phyloP scores from a whole-genome alignment of 2,888 invertebrate species.

The Trimorus sp. region DNA sequence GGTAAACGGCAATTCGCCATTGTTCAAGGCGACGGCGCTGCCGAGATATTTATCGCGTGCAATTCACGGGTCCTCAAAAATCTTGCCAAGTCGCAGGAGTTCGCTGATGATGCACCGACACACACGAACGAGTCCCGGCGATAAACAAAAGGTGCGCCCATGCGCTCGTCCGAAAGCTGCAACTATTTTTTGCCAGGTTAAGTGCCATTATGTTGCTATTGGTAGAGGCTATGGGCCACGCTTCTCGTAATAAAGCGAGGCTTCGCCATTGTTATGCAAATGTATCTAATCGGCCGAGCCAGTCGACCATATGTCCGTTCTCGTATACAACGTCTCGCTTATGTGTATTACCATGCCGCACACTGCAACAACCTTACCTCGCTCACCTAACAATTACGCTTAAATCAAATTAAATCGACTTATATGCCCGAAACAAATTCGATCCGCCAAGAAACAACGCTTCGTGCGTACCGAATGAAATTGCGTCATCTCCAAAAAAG shows the following conservation, averaged over 20 bases:
- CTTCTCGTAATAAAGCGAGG: slow-evolving; percentile 76
- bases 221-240: slow-evolving; percentile 74
- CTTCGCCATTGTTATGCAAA: slow-evolving; percentile 80
- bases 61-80: slow-evolving; percentile 68
- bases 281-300: slow-evolving; percentile 81
- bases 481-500: too few species aligned
- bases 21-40: slow-evolving; percentile 67
- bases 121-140: slow-evolving; percentile 62
- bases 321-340: slow-evolving; percentile 65
- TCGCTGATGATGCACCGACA: slow-evolving; percentile 67
- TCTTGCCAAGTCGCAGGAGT: slow-evolving; percentile 62
- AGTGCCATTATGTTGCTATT: slow-evolving; percentile 77
- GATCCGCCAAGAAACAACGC: too few species aligned
- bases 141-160: slow-evolving; percentile 68
- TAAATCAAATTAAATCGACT: slow-evolving; percentile 55
- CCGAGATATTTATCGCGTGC: slow-evolving; percentile 66
- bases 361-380: slow-evolving; percentile 46
- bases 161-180: slow-evolving; percentile 72
- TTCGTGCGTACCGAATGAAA: too few species aligned
- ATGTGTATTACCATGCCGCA: slow-evolving; percentile 55
- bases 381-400: slow-evolving; percentile 44
- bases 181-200: slow-evolving; percentile 74
- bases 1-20: slow-evolving; percentile 65
- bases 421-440: slow-evolving; percentile 1
- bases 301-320: slow-evolving; percentile 80